These are phyloP conservation scores for Drosophila melanogaster DNA, from an alignment of 1,140 invertebrate species.

Conservation along the genomic window Release_6_plus_ISO1_MT NT_033777.3:6141001-6141500, in stretches of 20 bases:
- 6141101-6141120: slow-evolving; percentile 37
- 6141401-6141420: too few relatives aligned
- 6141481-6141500: too few relatives aligned
- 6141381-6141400: too few relatives aligned
- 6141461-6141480: too few relatives aligned
- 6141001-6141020: slow-evolving; percentile 29
- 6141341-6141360: not conserved
- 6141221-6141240: slow-evolving; percentile 43
- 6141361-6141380: too few relatives aligned
- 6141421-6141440: too few relatives aligned
- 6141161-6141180: slow-evolving; percentile 84
- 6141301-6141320: not conserved
- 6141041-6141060: slow-evolving; percentile 3
- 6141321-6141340: not conserved
- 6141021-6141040: not conserved
- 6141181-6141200: slow-evolving; percentile 85
- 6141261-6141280: not conserved
- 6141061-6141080: not conserved
- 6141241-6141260: slow-evolving; percentile 39
- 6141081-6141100: not conserved
- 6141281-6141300: not conserved
- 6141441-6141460: too few relatives aligned
- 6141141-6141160: slow-evolving; percentile 82
- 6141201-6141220: slow-evolving; percentile 84
- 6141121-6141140: slow-evolving; percentile 76